Evolutionary conservation across 2,888 invertebrate species (phyloP).

Genomic region (Clusia tigrina): DNA sequence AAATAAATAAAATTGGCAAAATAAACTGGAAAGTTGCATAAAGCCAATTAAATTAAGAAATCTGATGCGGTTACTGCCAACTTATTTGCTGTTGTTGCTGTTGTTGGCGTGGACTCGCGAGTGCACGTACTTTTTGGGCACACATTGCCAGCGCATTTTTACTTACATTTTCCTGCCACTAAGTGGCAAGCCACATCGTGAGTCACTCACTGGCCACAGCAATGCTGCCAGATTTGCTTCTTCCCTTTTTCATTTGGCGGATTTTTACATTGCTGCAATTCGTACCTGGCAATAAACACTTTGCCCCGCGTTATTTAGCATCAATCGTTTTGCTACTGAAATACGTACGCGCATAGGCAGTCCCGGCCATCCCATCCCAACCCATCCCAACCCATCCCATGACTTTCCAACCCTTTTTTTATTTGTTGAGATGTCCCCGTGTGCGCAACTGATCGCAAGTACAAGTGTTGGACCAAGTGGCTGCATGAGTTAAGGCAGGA

Average conservation of each 20-base stretch:
- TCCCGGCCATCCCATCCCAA: too few species aligned
- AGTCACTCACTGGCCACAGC: slow-evolving; percentile 35
- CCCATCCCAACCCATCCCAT: too few species aligned
- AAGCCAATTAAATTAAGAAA: slow-evolving; percentile 56
- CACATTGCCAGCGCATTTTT: not conserved
- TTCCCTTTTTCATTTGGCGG: slow-evolving; percentile 13
- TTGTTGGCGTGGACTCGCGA: too few species aligned
- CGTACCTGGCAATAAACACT: slow-evolving; percentile 52
- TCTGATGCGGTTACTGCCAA: slow-evolving; percentile 53
- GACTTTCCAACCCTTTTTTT: not conserved
- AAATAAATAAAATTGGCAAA: slow-evolving; percentile 14
- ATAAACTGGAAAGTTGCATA: slow-evolving; percentile 44
- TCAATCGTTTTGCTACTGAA: slow-evolving; percentile 58
- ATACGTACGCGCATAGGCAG: slow-evolving; percentile 52
- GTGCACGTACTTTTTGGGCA: slow-evolving; percentile 5
- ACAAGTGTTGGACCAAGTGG: not conserved
- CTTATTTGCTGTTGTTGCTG: too few species aligned
- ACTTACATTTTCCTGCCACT: slow-evolving; percentile 24
- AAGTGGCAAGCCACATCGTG: slow-evolving; percentile 37
- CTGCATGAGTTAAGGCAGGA: not conserved
- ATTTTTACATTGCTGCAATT: slow-evolving; percentile 38
- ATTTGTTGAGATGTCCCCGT: not conserved
- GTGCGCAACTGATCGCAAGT: not conserved
- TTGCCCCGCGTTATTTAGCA: slow-evolving; percentile 47
- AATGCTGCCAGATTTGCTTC: not conserved